Percentiles rank a stretch among this genome's conserved stretches.
phyloP scores from a whole-genome alignment of 2,113 vertebrate species.

The Seriola aureovittata region DNA sequence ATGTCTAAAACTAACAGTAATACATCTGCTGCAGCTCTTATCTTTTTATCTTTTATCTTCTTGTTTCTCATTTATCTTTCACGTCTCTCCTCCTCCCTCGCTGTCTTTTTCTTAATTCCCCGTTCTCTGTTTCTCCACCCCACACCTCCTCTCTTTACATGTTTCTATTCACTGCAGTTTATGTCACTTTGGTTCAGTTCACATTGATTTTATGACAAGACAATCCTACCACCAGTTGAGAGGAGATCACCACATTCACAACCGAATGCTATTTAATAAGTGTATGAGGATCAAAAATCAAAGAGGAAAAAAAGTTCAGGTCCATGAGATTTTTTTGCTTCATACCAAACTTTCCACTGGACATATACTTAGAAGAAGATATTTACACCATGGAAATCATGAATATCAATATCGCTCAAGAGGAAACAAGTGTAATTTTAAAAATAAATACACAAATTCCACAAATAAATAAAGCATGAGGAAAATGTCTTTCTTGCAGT shows the following conservation, averaged over 20 bases:
- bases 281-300: not conserved
- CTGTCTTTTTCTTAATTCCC: not conserved
- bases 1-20: conserved; percentile 3
- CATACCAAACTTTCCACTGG: not conserved
- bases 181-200: not conserved
- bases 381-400: not conserved
- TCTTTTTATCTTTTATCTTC: not conserved
- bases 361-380: not conserved
- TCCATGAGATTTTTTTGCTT: not conserved
- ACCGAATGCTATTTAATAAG: not conserved
- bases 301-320: not conserved
- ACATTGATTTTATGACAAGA: not conserved
- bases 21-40: conserved; percentile 7
- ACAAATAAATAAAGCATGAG: not conserved
- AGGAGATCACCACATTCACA: not conserved
- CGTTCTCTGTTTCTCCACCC: not conserved
- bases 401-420: not conserved
- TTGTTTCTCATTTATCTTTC: not conserved
- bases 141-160: not conserved
- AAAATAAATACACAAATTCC: not conserved
- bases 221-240: not conserved
- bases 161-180: not conserved
- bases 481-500: not conserved
- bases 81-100: not conserved
- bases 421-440: not conserved